Evolutionary conservation across 2,113 vertebrate genomes (phyloP).

Genomic region (Penelope pileata): DNA sequence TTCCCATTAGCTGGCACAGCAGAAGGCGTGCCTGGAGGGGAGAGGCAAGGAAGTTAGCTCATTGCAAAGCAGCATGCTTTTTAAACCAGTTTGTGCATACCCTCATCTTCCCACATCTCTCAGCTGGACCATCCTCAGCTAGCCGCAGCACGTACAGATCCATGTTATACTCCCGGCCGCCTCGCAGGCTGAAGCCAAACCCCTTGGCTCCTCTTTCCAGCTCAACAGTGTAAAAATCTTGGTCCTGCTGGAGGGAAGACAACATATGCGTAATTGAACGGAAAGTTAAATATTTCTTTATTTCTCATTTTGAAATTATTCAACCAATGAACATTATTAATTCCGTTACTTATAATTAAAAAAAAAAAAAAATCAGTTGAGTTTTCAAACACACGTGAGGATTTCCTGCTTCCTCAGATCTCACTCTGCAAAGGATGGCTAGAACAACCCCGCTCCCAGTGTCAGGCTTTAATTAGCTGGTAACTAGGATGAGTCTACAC

Average conservation of each 20-base stretch:
- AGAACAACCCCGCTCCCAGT: not conserved
- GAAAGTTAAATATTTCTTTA: not conserved
- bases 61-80: not conserved
- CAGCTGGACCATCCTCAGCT: conserved; percentile 95
- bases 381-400: not conserved
- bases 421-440: not conserved
- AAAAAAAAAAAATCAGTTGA: not conserved
- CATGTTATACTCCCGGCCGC: conserved; percentile 98
- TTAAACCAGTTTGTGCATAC: conserved; percentile 71
- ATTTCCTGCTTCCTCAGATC: not conserved
- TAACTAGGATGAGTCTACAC: not conserved
- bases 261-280: not conserved
- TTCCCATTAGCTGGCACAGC: not conserved
- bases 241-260: conserved; percentile 80
- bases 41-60: not conserved
- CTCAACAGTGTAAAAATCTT: conserved; percentile 95
- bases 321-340: not conserved
- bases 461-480: not conserved
- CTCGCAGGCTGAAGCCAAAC: conserved; percentile 98
- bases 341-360: not conserved
- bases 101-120: conserved; percentile 96
- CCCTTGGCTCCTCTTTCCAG: conserved; percentile 97
- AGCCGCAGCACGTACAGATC: conserved; percentile 96
- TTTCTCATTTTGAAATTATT: not conserved
- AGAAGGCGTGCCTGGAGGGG: not conserved